phyloP scores from a whole-genome alignment of 1,140 invertebrate species.

The Melanaphis sacchari region DNA sequence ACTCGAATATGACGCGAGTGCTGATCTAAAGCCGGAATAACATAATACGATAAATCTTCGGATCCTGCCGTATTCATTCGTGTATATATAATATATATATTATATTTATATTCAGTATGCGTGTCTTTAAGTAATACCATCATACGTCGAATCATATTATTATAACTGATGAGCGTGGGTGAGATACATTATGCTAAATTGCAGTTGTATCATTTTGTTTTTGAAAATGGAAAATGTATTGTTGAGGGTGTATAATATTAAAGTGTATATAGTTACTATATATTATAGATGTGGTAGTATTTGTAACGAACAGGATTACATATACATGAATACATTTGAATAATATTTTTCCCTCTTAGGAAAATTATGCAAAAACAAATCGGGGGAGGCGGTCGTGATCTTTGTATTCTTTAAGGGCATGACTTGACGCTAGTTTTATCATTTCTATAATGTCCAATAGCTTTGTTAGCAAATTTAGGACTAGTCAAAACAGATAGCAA shows the following conservation, averaged over 20 bases:
- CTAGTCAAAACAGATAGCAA: not conserved
- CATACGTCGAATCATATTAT: not conserved
- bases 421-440: not conserved
- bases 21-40: not conserved
- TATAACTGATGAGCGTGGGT: not conserved
- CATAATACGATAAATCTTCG: not conserved
- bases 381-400: not conserved
- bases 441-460: not conserved
- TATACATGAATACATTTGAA: not conserved
- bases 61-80: not conserved
- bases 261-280: not conserved
- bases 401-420: not conserved
- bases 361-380: conserved; percentile 10
- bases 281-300: not conserved
- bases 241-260: conserved; percentile 1
- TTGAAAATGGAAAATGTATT: not conserved
- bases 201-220: not conserved
- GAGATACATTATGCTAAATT: not conserved
- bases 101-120: not conserved
- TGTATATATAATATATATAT: not conserved
- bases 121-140: not conserved
- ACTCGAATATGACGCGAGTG: not conserved
- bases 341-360: not conserved
- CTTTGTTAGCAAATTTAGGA: not conserved
- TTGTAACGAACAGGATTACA: conserved; percentile 5